These are phyloP conservation scores for Dendronephthya gigantea DNA, from an alignment of 64 coral and sea anemone species.

Conservation along the genomic window DNA sequence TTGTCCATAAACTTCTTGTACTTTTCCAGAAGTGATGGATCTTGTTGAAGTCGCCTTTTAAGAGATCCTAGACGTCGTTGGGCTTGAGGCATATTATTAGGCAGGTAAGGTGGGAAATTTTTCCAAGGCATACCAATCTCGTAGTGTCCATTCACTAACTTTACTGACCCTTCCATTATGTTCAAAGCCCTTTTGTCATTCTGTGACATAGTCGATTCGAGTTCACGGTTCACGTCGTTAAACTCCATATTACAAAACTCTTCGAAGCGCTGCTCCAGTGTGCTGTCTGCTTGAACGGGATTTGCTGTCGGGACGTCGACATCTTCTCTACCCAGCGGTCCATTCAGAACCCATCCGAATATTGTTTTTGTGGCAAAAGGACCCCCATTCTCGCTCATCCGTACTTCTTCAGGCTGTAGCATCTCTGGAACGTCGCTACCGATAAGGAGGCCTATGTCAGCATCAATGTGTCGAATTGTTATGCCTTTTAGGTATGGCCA, in stretches of 20 bases:
- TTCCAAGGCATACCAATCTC: neutral
- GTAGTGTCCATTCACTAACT: neutral
- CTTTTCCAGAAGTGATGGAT: neutral
- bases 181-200: constrained; percentile 30
- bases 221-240: constrained; percentile 27
- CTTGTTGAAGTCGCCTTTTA: neutral
- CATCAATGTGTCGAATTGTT: neutral
- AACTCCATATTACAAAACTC: constrained; percentile 49
- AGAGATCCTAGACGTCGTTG: neutral
- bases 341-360: constrained; percentile 33
- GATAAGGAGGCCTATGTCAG: neutral
- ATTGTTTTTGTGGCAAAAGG: neutral
- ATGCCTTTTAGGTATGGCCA: neutral
- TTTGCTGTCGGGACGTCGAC: constrained; percentile 1
- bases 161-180: neutral
- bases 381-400: neutral
- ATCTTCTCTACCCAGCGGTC: constrained; percentile 28
- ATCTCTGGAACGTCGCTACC: constrained; percentile 4
- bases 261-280: constrained; percentile 42
- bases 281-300: constrained; percentile 8
- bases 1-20: neutral
- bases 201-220: constrained; percentile 24
- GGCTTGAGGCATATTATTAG: neutral
- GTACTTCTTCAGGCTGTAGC: neutral
- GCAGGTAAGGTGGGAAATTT: neutral